Base-by-base conservation (phyloP, 1,140 invertebrate species). In the Lepeophtheirus salmonis region DNA sequence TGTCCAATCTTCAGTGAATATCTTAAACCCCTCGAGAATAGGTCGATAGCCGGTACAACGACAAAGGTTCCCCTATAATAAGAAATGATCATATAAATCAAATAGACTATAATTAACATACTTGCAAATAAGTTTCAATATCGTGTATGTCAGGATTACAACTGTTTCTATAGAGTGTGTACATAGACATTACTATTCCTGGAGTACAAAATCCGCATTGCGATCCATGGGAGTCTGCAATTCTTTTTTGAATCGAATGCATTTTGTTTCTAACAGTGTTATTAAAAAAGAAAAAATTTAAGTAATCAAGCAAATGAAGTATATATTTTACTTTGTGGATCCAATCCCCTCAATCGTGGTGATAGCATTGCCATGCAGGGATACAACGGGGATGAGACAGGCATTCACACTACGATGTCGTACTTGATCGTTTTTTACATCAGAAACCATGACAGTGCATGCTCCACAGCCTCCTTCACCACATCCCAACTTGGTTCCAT, bases 111-210 rank as follows among this genome's bases (percentile, higher is more conserved):
- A n/a, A n/a, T 41, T 10, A 41, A 41, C 30, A n/a, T 24, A 67
- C 61, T 76, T 90, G 87, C 67, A 92, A 83, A 0, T 84, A 80
- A 14, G 81, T 76, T 73, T 90, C 86, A 66, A 91, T 70, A 63
- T 90, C 80, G 18, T 79, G 72, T 75, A 80, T 81, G 10, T 66
- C 64, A 2, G 75, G 75, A 48, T 72, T 74, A 0, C 81, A 80
- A 10, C 61, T 78, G 61, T 77, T 82, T 63, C 87, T 73, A 0
- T 91, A 69, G 18, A 90, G 70, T 0, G 83, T 78, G 66, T 91
- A 91, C 88, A 91, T 91, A 2, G 87, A 90, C 89, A 92, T 91
- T 0, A 92, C 85, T 56, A 91, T 89, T 14, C 87, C 87, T 2
- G 88, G 87, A 2, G 87, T 89, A 65, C 87, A 90, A 70, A 89